Evolutionary conservation across 2,113 vertebrate genomes (phyloP).

Genomic region (Guaruba guarouba): DNA sequence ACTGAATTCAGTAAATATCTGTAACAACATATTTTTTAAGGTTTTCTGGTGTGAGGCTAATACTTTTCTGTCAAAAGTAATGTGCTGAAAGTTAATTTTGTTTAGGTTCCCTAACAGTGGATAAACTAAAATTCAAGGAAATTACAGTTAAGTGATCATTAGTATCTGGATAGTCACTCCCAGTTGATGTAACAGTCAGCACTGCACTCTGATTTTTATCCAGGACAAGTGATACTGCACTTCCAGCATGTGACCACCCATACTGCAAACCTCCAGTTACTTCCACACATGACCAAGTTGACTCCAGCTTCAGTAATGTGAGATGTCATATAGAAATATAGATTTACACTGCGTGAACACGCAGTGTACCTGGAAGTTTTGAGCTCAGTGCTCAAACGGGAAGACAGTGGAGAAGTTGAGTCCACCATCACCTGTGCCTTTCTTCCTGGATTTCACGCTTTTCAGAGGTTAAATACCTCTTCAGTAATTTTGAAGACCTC

Average conservation of each 20-base stretch:
- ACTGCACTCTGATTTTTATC: background rate
- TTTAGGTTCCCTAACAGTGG: background rate
- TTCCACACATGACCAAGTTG: rapidly evolving
- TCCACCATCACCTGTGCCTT: background rate
- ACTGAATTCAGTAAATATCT: background rate
- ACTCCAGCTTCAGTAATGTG: background rate
- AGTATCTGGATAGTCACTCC: background rate
- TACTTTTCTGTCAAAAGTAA: background rate
- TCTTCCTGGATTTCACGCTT: background rate
- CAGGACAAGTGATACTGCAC: background rate
- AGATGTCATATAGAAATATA: background rate
- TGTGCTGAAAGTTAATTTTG: background rate
- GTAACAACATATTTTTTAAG: background rate
- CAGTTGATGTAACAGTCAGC: background rate
- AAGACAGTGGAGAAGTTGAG: background rate
- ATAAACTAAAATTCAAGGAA: background rate
- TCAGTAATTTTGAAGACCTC: background rate
- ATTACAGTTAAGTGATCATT: background rate
- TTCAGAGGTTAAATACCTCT: background rate
- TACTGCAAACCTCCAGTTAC: background rate
- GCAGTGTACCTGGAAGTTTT: background rate
- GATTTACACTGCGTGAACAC: background rate
- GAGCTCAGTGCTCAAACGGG: background rate
- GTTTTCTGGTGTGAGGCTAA: background rate
- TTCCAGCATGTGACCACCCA: background rate